Evolutionary conservation across 2,888 invertebrate species (phyloP).

Genomic region (Meteorus cinctellus): DNA sequence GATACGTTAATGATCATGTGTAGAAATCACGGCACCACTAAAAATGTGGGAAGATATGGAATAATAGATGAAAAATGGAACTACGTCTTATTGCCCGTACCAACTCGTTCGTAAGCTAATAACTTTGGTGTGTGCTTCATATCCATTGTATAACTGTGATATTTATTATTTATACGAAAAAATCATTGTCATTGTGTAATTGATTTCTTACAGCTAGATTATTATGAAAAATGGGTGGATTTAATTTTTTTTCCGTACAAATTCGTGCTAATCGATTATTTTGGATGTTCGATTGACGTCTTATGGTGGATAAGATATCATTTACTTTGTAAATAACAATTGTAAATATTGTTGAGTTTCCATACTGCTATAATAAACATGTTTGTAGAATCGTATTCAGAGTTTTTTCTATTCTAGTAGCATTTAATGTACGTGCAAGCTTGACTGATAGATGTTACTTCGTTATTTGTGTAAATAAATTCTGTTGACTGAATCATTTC

Average conservation of each 20-base stretch:
- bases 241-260: constrained; percentile 30
- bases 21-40: constrained; percentile 11
- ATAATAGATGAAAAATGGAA: background rate
- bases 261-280: constrained; percentile 43
- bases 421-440: background rate
- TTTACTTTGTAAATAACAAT: constrained; percentile 70
- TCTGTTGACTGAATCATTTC: background rate
- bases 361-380: constrained; percentile 78
- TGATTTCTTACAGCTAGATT: background rate
- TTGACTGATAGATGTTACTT: background rate
- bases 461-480: background rate
- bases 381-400: constrained; percentile 75
- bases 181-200: background rate
- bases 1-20: constrained; percentile 2
- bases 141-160: constrained; percentile 73
- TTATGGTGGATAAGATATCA: constrained; percentile 46
- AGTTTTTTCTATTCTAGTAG: constrained; percentile 48
- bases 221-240: background rate
- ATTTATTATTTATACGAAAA: constrained; percentile 63
- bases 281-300: constrained; percentile 41
- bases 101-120: background rate
- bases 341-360: constrained; percentile 78
- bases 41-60: background rate
- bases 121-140: constrained; percentile 56
- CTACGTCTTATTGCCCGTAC: background rate